Evolutionary conservation across 1,140 invertebrate genomes (phyloP), one percentile per base, ranked within the genome.

Genomic region (Hylaeus anthracinus): DNA sequence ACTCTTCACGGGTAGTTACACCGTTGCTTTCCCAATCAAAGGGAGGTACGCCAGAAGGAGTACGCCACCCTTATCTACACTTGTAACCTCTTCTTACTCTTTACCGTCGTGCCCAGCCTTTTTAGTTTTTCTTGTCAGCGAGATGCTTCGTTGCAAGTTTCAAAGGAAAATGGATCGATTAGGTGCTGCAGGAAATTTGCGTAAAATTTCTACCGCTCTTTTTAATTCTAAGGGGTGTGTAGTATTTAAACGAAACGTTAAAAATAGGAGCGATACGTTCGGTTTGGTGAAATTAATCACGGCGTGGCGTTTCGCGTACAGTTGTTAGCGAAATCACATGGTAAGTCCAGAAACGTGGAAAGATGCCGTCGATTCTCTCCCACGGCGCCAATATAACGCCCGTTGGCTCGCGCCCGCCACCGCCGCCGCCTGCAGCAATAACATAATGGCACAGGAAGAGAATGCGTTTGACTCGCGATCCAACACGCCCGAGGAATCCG

Each of bases 391-490:
- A 85, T 81, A 84, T 85, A 84, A 85, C 82, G 72, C 72, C 61
- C 65, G 84, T 76, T 74, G 82, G 61, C 67, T 81, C 65, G 79
- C 66, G 63, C 72, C 67, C 71, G 71, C 81, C 81, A 61, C 82
- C 83, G 53, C 71, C n/a, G 76, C 83, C 81, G 82, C 81, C 86
- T 81, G 71, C 83, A 78, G 85, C 88, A 90, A 91, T 91, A 90
- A 90, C 86, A 90, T 90, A 91, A 91, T 91, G 88, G 90, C 88
- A 87, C 87, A 88, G 87, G 87, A 90, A 90, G 88, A 88, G 89
- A 91, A 91, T 91, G 89, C 88, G 89, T 88, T 91, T 90, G 90
- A 91, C 90, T 91, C 86, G 88, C 90, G 88, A 91, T 91, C 89
- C 90, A 90, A 91, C 90, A 91, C 86, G 90, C 86, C 85, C 87